These are phyloP conservation scores for Tridacna crocea DNA, from an alignment of 2,888 invertebrate species.

Conservation along the genomic window DNA sequence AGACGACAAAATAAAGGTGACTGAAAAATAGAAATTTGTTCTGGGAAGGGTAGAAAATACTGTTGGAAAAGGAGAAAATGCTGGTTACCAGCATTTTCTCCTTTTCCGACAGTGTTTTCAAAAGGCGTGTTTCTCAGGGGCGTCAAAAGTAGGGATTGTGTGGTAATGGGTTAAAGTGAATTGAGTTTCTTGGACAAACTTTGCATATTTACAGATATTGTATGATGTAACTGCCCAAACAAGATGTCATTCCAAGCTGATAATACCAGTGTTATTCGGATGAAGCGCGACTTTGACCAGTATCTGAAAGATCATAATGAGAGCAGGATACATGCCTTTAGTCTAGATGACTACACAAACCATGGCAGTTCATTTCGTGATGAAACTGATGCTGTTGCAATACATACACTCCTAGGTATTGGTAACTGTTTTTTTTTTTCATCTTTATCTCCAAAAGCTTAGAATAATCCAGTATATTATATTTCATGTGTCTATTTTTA, in stretches of 20 bases:
- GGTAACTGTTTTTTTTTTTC: neutral
- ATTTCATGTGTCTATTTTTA: too few relatives aligned
- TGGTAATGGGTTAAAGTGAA: too few relatives aligned
- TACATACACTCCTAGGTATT: slow-evolving; percentile 63
- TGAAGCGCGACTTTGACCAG: slow-evolving; percentile 77
- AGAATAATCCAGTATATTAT: neutral
- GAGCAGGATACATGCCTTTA: slow-evolving; percentile 44
- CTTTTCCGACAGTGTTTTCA: too few relatives aligned
- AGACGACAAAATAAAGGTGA: too few relatives aligned
- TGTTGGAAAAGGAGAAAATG: too few relatives aligned
- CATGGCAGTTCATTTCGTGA: slow-evolving; percentile 27
- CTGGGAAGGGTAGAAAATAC: too few relatives aligned
- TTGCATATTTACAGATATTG: neutral
- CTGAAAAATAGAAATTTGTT: too few relatives aligned
- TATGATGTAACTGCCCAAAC: neutral
- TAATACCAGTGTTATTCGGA: slow-evolving; percentile 72
- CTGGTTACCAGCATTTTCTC: too few relatives aligned
- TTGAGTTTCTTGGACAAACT: neutral
- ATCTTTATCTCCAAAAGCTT: neutral
- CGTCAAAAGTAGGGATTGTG: too few relatives aligned
- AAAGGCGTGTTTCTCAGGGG: too few relatives aligned
- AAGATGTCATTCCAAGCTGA: slow-evolving; percentile 62
- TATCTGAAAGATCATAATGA: slow-evolving; percentile 65
- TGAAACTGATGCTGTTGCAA: slow-evolving; percentile 51
- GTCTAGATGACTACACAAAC: slow-evolving; percentile 45